These are phyloP conservation scores for Cylas formicarius DNA, from an alignment of 1,140 invertebrate genomes.

Conservation along the genomic window DNA sequence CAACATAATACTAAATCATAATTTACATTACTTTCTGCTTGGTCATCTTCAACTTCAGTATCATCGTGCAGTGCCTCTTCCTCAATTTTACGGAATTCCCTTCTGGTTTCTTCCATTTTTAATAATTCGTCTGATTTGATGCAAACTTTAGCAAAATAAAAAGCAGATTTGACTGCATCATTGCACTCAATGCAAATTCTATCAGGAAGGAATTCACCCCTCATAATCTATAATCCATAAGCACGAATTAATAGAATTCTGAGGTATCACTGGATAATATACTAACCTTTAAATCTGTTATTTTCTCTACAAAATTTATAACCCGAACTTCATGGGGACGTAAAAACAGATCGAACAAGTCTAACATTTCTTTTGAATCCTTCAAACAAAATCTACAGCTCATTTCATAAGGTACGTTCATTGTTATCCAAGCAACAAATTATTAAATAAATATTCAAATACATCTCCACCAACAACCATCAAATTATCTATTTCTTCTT, in stretches of 20 bases:
- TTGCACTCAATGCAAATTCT: conserved; percentile 24
- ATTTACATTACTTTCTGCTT: too few species aligned
- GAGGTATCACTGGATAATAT: conserved; percentile 1
- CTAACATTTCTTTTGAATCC: conserved; percentile 12
- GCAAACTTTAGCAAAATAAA: conserved; percentile 23
- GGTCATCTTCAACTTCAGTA: conserved; percentile 11
- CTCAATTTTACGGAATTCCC: conserved; percentile 19
- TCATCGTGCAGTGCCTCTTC: conserved; percentile 19
- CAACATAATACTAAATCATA: too few species aligned
- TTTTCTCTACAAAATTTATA: conserved; percentile 25
- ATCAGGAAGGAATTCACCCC: conserved; percentile 23
- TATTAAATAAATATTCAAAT: too few species aligned
- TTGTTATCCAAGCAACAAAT: too few species aligned
- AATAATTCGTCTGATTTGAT: conserved; percentile 23
- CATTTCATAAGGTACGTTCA: conserved; percentile 21
- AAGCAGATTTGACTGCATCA: conserved; percentile 16
- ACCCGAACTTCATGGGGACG: conserved; percentile 12
- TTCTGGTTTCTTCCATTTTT: conserved; percentile 19
- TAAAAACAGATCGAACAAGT: conserved; percentile 23
- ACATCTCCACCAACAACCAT: too few species aligned
- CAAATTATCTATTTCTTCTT: too few species aligned
- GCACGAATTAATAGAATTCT: conserved; percentile 4
- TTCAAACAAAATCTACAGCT: conserved; percentile 29
- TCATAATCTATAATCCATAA: conserved; percentile 19
- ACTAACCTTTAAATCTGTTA: conserved; percentile 29